Percentiles rank a stretch among this genome's conserved stretches.
phyloP scores from a whole-genome alignment of 2,888 invertebrate species.

The Diplazon laetatorius region DNA sequence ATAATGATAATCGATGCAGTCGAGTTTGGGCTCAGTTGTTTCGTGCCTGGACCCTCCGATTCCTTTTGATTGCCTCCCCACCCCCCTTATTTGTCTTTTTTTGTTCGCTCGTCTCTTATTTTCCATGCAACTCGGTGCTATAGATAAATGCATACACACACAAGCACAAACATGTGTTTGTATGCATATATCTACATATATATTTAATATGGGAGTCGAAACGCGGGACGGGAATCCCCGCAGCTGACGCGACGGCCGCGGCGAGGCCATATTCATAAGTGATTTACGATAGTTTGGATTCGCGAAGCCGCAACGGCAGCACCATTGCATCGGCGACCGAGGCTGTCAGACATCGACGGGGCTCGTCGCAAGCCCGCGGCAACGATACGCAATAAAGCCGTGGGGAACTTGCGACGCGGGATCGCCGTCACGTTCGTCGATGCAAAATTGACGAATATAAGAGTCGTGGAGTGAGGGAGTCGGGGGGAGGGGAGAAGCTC shows the following conservation, averaged over 20 bases:
- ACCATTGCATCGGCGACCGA: background rate
- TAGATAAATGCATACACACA: no score
- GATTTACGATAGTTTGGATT: conserved; percentile 72
- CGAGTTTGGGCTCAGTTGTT: conserved; percentile 12
- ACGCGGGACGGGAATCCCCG: conserved; percentile 59
- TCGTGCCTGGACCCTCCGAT: background rate
- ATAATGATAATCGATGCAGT: background rate
- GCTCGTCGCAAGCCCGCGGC: conserved; percentile 12
- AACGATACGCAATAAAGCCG: conserved; percentile 45
- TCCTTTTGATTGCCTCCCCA: background rate
- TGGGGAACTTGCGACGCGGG: conserved; percentile 18
- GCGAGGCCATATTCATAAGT: conserved; percentile 68
- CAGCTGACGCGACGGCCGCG: conserved; percentile 62
- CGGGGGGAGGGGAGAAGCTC: no score
- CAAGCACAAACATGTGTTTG: no score
- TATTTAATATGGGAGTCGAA: conserved; percentile 29
- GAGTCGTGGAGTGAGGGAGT: no score
- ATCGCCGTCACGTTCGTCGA: conserved; percentile 34
- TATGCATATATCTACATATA: no score
- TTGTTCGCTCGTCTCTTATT: conserved; percentile 29
- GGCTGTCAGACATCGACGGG: no score
- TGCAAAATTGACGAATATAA: conserved; percentile 48
- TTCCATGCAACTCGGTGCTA: background rate
- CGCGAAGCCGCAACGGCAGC: conserved; percentile 44
- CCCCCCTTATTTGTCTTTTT: conserved; percentile 25